phyloP scores from a whole-genome alignment of 2,113 vertebrate species.

The Tapirus terrestris region DNA sequence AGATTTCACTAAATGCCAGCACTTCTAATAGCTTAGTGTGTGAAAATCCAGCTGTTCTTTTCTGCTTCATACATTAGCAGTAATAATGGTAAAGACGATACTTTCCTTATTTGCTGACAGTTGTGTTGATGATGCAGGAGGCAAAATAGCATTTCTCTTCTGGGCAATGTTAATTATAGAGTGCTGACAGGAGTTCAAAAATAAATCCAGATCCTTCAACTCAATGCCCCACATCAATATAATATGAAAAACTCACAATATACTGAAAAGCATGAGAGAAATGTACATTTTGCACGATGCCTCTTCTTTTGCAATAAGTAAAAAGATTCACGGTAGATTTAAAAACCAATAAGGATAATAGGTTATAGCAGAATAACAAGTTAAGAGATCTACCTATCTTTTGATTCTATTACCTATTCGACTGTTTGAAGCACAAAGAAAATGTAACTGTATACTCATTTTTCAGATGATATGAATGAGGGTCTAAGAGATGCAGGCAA shows the following conservation, averaged over 20 bases:
- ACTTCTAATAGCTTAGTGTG: conserved; percentile 31
- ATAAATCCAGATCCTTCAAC: conserved; percentile 70
- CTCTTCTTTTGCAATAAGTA: not conserved
- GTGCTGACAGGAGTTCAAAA: conserved; percentile 77
- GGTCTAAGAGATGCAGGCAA: not conserved
- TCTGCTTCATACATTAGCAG: conserved; percentile 45
- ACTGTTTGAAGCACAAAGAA: conserved; percentile 20
- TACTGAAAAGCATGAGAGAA: not conserved
- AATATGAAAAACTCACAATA: not conserved
- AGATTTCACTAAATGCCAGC: conserved; percentile 28
- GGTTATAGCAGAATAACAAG: not conserved
- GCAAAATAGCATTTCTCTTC: conserved; percentile 82
- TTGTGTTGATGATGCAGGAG: conserved; percentile 71
- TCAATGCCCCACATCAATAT: conserved; percentile 61
- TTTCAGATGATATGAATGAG: not conserved
- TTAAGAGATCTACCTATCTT: not conserved
- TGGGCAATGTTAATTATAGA: conserved; percentile 78
- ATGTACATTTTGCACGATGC: not conserved
- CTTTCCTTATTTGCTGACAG: conserved; percentile 75
- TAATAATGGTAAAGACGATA: conserved; percentile 50
- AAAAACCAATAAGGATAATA: not conserved
- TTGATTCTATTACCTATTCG: not conserved
- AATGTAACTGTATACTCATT: rapidly evolving
- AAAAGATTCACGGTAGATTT: not conserved
- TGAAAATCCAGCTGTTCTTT: conserved; percentile 71